A percentile compares a stretch with the other conserved stretches of the same genome.
phyloP scores from a whole-genome alignment of 2,113 vertebrate species.

The Ciconia maguari region DNA sequence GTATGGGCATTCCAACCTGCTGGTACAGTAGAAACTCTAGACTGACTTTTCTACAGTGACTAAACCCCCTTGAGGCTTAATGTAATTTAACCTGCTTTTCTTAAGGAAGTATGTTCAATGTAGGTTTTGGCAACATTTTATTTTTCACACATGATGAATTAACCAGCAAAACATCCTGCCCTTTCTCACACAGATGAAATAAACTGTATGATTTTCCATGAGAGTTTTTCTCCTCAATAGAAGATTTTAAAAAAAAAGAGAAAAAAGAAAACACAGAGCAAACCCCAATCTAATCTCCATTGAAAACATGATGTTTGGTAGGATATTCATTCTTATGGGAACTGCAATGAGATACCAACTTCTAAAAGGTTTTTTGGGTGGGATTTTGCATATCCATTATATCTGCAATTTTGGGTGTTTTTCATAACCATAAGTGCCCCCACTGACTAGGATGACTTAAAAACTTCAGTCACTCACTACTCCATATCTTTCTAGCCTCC shows the following conservation, averaged over 20 bases:
- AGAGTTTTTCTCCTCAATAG: neutral
- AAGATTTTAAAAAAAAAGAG: neutral
- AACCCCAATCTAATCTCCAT: neutral
- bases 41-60: constrained; percentile 27
- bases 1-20: neutral
- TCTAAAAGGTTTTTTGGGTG: neutral
- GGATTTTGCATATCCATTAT: neutral
- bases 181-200: constrained; percentile 16
- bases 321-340: neutral
- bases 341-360: neutral
- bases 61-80: constrained; percentile 36
- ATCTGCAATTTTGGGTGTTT: neutral
- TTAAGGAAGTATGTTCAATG: constrained; percentile 21
- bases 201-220: neutral
- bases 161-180: constrained; percentile 57
- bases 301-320: neutral
- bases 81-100: constrained; percentile 25
- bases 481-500: neutral
- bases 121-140: constrained; percentile 30
- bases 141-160: constrained; percentile 33
- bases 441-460: neutral
- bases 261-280: neutral
- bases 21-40: neutral
- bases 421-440: neutral
- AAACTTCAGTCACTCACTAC: neutral